These are phyloP conservation scores for Spongilla lacustris DNA, from an alignment of 37 sponge, comb jelly and placozoan genomes.

Conservation along the genomic window DNA sequence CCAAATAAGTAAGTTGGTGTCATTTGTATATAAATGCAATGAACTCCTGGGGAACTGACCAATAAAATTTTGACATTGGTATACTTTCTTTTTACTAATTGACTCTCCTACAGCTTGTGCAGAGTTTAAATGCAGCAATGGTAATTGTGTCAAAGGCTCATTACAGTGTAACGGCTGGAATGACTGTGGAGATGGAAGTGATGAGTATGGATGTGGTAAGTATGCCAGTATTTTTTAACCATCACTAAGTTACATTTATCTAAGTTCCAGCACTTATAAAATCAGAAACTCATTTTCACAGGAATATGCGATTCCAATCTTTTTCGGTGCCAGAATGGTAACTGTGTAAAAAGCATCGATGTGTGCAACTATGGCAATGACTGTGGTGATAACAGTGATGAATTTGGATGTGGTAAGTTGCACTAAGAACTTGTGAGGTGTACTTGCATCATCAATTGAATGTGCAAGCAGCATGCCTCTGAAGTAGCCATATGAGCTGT, in stretches of 20 bases:
- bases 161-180: background rate
- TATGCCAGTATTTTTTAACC: background rate
- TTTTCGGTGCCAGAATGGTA: background rate
- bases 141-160: background rate
- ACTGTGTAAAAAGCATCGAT: background rate
- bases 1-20: background rate
- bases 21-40: background rate
- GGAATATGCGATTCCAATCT: background rate
- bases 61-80: no score
- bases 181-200: background rate
- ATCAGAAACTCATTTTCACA: background rate
- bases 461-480: no score
- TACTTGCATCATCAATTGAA: no score
- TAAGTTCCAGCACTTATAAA: no score
- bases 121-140: background rate
- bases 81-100: no score
- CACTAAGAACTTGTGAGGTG: no score
- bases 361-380: background rate
- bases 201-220: background rate
- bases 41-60: no score
- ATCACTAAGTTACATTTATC: background rate
- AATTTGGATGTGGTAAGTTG: background rate
- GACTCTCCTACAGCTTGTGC: background rate
- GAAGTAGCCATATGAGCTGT: no score
- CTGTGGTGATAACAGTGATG: background rate